A percentile compares a stretch with the other conserved stretches of the same genome.
Evolutionary conservation across 1,140 invertebrate genomes (phyloP).

Genomic region (Littorina saxatilis): DNA sequence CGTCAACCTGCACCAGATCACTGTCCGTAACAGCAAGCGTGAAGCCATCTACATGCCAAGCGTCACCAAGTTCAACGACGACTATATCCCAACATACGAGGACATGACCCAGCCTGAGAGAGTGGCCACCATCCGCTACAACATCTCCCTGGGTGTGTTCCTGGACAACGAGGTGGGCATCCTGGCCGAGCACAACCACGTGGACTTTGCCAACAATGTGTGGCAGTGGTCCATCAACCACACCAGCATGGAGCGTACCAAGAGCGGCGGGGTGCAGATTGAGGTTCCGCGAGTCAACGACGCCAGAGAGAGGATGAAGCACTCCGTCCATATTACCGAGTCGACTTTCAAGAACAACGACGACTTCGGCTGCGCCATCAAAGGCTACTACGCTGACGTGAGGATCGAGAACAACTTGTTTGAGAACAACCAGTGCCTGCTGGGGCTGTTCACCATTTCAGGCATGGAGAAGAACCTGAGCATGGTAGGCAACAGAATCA

Average conservation of each 20-base stretch:
- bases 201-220: conserved; percentile 75
- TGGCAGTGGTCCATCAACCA: conserved; percentile 77
- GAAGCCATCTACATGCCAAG: conserved; percentile 73
- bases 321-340: conserved; percentile 67
- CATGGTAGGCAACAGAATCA: conserved; percentile 85
- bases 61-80: conserved; percentile 72
- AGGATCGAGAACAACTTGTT: conserved; percentile 90
- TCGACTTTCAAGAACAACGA: conserved; percentile 63
- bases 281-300: conserved; percentile 74
- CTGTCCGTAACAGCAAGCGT: conserved; percentile 56
- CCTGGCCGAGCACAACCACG: conserved; percentile 73
- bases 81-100: conserved; percentile 72
- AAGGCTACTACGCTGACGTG: conserved; percentile 91
- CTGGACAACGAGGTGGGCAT: conserved; percentile 66
- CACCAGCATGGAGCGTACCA: conserved; percentile 89
- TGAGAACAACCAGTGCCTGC: conserved; percentile 88
- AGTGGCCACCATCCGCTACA: conserved; percentile 73
- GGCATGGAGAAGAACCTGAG: conserved; percentile 98
- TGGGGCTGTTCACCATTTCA: conserved; percentile 88
- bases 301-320: conserved; percentile 58
- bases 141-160: conserved; percentile 63
- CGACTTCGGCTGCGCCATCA: conserved; percentile 74
- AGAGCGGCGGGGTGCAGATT: conserved; percentile 83
- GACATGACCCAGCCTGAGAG: conserved; percentile 73
- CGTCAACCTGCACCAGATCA: conserved; percentile 57